phyloP scores from a whole-genome alignment of 2,888 invertebrate genomes.

The Acleris literana region DNA sequence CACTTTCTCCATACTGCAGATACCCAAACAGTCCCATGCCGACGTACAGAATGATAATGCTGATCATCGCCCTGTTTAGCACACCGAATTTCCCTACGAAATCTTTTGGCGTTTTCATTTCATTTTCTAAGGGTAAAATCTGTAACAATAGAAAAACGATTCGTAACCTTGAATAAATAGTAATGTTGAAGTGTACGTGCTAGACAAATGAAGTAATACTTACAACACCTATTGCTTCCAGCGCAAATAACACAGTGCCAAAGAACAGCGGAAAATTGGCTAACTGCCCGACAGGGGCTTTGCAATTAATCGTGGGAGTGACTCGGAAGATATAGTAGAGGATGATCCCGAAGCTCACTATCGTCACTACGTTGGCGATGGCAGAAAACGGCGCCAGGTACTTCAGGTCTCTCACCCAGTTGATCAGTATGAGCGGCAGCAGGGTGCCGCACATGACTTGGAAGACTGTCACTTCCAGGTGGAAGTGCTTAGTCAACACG shows the following conservation, averaged over 20 bases:
- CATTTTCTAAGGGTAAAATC: constrained; percentile 96
- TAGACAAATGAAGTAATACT: constrained; percentile 56
- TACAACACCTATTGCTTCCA: constrained; percentile 97
- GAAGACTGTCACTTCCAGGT: constrained; percentile 79
- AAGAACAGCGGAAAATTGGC: constrained; percentile 94
- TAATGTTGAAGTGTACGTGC: not conserved
- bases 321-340: constrained; percentile 92
- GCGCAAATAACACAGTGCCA: constrained; percentile 97
- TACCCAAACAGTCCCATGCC: constrained; percentile 96
- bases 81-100: constrained; percentile 93
- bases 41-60: constrained; percentile 92
- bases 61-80: constrained; percentile 91
- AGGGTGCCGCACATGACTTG: constrained; percentile 89
- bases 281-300: constrained; percentile 85
- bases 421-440: constrained; percentile 89
- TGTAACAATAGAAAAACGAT: constrained; percentile 57
- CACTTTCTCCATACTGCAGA: constrained; percentile 89
- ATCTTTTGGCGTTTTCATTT: constrained; percentile 93
- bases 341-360: constrained; percentile 92
- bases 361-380: constrained; percentile 93
- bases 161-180: not conserved
- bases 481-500: constrained; percentile 83
- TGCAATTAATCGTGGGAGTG: constrained; percentile 85
- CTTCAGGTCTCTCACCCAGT: constrained; percentile 93
- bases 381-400: constrained; percentile 95